Evolutionary conservation across 2,113 vertebrate genomes (phyloP).

Genomic region (Pardalotus punctatus): DNA sequence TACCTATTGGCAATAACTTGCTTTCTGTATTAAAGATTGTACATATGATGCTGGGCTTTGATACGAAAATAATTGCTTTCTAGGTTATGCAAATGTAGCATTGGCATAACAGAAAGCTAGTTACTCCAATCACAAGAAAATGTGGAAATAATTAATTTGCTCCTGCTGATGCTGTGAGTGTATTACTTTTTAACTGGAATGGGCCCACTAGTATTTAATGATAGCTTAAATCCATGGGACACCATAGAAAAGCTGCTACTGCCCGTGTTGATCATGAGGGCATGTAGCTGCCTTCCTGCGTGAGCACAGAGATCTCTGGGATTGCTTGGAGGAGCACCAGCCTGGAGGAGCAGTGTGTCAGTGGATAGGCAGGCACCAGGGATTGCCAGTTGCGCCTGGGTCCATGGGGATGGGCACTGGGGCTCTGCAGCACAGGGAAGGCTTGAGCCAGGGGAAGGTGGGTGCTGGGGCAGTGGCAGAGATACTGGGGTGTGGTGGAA

Average conservation of each 20-base stretch:
- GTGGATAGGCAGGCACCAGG: fast-evolving
- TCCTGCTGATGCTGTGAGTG: background rate
- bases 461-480: background rate
- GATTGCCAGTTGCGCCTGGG: background rate
- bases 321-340: background rate
- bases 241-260: background rate
- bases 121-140: background rate
- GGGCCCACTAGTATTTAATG: background rate
- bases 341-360: background rate
- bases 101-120: background rate
- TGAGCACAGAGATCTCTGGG: background rate
- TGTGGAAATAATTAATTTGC: background rate
- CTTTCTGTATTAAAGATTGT: background rate
- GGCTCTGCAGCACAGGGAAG: background rate
- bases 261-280: fast-evolving
- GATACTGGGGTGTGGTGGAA: fast-evolving
- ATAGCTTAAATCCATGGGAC: background rate
- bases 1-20: background rate
- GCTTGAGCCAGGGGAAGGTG: background rate
- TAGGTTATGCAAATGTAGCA: background rate
- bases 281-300: background rate
- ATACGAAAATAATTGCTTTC: background rate
- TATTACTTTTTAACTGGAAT: background rate
- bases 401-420: fast-evolving
- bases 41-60: background rate